Base-by-base conservation (phyloP, 2,797 vertebrate genomes). In the Psittacula derbiana region DNA sequence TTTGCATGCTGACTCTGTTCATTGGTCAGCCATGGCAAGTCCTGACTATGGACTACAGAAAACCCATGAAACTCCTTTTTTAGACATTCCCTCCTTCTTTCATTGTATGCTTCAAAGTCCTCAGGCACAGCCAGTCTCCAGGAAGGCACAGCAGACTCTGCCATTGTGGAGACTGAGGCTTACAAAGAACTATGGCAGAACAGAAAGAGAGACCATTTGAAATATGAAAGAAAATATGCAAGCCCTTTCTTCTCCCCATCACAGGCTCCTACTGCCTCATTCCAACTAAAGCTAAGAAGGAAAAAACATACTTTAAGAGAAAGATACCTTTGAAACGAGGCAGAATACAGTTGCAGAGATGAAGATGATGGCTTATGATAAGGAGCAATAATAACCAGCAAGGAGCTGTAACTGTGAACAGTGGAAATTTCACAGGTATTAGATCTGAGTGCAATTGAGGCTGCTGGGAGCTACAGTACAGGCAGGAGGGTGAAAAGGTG, bases 111-210 rank as follows among this genome's bases (percentile, higher is more conserved):
- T 89, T 80, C 75, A 65, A 85, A 80, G 57, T 9, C 23, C 11
- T 3, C 23, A 6, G 1, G 19, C 0, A 0, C 49, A 8, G 61
- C 38, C 61, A 69, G 73, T 23, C 60, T 28, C 18, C 1, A 2
- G 80, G 43, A 80, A 44, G 64, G 44, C 30, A 33, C 0, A 36
- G 58, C 52, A 20, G 52, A 25, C 30, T 3, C 62, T 30, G 30
- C 7, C 40, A 12, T 4, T 6, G 40, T 3, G 23, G 43, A 38
- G 31, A 23, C 28, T 13, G 13, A 76, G 46, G 20, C 31, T 33
- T 11, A 46, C 69, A n/a, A 52, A 58, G 55, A 74, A 13, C 43
- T 1, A 8, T 0, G 0, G 57, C 33, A 30, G 40, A 8, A 38
- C 24, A 58, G 49, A 25, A 12, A 72, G 43, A 17, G 14, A 50